Evolutionary conservation across 2,113 vertebrate genomes (phyloP).

Genomic region (Acanthochromis polyacanthus): DNA sequence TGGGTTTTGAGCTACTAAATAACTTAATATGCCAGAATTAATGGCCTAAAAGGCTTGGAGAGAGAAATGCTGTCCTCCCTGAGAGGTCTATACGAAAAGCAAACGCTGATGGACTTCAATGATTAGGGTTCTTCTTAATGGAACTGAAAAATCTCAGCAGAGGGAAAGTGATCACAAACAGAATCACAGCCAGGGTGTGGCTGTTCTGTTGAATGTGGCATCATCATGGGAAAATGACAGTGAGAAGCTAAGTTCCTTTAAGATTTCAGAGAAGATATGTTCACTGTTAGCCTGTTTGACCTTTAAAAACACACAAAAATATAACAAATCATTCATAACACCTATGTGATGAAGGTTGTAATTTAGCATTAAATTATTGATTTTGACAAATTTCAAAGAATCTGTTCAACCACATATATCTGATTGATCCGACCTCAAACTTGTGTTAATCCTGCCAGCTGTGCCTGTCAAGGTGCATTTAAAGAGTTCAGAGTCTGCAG

Average conservation of each 20-base stretch:
- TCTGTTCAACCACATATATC: too few relatives aligned
- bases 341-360: too few relatives aligned
- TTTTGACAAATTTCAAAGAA: too few relatives aligned
- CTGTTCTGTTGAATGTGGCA: not conserved
- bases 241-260: too few relatives aligned
- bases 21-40: not conserved
- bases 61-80: not conserved
- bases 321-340: too few relatives aligned
- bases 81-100: not conserved
- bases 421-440: too few relatives aligned
- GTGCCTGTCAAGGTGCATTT: too few relatives aligned
- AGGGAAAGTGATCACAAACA: not conserved
- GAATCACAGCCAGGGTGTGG: not conserved
- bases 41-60: not conserved
- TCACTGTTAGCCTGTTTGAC: not conserved
- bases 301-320: not conserved
- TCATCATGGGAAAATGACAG: too few relatives aligned
- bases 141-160: not conserved
- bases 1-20: not conserved
- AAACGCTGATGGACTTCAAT: not conserved
- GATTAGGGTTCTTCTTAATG: not conserved
- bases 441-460: too few relatives aligned
- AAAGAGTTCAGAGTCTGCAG: too few relatives aligned
- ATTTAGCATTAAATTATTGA: too few relatives aligned
- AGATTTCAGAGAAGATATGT: too few relatives aligned